Evolutionary conservation across 2,888 invertebrate species (phyloP), one percentile per base, ranked within the genome.

Genomic region (Fragum sueziense): DNA sequence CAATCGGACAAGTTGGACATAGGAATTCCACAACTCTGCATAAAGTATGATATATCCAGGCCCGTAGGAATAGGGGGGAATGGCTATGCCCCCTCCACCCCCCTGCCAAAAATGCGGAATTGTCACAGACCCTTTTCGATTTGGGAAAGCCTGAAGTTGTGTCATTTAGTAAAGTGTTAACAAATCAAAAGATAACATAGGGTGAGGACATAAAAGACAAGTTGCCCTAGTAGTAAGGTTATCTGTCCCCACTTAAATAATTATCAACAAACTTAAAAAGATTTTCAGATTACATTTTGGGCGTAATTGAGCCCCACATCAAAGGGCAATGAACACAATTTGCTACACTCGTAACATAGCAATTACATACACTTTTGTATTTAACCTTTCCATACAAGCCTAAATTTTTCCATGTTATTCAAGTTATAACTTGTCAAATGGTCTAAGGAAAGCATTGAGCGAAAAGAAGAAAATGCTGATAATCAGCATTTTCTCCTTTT

Each of bases 221-320:
- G 34, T 17, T 33, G 62, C 62, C 62, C 34, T 62, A 20, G 34
- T 34, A 20, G 4, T 1, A 33, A 33, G 34, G 62, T 62, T 62
- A 62, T 62, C 62, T 62, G 62, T 34, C 62, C 29, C n/a, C 34
- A 62, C 62, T 34, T 34, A 62, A 62, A 62, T 33, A 62, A 62
- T 62, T 62, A 62, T 62, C 62, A 62, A 33, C 62, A 27, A 25
- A 62, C 62, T 62, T 62, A 34, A 62, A 65, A 65, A 41, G 65
- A 65, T 41, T 65, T 76, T 68, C 41, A 59, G 62, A 74, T 71
- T 25, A 71, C 71, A 69, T 74, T 70, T 37, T 11, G 67, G 70
- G 77, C 74, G 74, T 79, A 79, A 74, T 74, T 79, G 70, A 70
- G 68, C 71, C 71, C 59, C 37, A 79, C 70, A 74, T 79, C 79